Evolutionary conservation across 2,797 vertebrate genomes (phyloP).

Genomic region (Microctenopoma steveboyesi): DNA sequence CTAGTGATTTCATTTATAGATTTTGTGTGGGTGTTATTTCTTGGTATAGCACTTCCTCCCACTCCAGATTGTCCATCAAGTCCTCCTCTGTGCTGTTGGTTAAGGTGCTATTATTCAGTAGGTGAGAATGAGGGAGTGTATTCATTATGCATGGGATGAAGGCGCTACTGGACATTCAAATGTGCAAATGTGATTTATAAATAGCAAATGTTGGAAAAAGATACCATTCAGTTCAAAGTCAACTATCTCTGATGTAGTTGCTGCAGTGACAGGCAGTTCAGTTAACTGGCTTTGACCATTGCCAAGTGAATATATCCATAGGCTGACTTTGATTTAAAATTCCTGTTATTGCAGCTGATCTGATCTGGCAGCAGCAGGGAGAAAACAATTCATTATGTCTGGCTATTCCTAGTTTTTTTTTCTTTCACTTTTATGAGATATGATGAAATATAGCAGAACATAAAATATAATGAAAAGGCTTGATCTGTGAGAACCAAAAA

Average conservation of each 20-base stretch:
- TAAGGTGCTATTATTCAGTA: conserved; percentile 35
- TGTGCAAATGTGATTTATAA: conserved; percentile 72
- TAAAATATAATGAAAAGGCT: conserved; percentile 57
- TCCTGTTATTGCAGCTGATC: conserved; percentile 32
- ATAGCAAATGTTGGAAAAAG: conserved; percentile 62
- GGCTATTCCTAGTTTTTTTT: conserved; percentile 55
- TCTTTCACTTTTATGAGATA: conserved; percentile 43
- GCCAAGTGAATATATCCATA: conserved; percentile 25
- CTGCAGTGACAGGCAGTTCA: conserved; percentile 27
- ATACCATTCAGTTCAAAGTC: conserved; percentile 58
- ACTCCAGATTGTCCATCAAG: conserved; percentile 16
- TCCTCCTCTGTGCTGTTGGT: conserved; percentile 26
- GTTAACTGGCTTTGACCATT: conserved; percentile 45
- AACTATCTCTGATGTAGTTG: conserved; percentile 37
- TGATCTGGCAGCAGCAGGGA: conserved; percentile 27
- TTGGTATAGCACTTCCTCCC: conserved; percentile 5
- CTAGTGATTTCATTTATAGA: conserved; percentile 2
- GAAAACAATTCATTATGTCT: conserved; percentile 55
- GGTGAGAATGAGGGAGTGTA: conserved; percentile 35
- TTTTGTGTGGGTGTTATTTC: conserved; percentile 1
- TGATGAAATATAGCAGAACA: conserved; percentile 60
- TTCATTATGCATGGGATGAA: conserved; percentile 64
- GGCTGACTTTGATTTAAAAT: conserved; percentile 54
- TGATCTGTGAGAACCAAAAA: conserved; percentile 45
- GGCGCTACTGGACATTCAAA: conserved; percentile 55